A percentile compares a stretch with the other conserved stretches of the same genome.
These are phyloP conservation scores for Hartigia nigra DNA, from an alignment of 2,888 invertebrate species.

Conservation along the genomic window DNA sequence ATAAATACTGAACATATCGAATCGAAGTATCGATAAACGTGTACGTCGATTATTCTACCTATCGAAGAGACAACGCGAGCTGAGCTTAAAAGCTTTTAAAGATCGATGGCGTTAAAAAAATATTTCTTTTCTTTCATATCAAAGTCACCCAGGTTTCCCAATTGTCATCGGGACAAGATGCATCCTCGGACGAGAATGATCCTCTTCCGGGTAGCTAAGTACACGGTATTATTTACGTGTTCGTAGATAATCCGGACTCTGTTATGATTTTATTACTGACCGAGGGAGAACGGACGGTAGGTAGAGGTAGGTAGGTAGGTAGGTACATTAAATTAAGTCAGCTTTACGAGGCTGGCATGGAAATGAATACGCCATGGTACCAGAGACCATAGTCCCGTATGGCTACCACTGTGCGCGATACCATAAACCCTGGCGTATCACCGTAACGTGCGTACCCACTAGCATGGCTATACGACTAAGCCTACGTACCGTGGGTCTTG, in stretches of 20 bases:
- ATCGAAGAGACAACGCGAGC: background rate
- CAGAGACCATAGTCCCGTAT: slow-evolving; percentile 23
- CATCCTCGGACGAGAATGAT: background rate
- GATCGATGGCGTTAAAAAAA: background rate
- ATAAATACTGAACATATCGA: background rate
- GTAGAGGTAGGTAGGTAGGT: slow-evolving; percentile 25
- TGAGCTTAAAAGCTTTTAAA: background rate
- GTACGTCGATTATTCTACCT: background rate
- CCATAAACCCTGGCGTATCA: slow-evolving; percentile 51
- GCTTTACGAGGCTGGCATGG: slow-evolving; percentile 58
- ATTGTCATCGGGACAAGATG: background rate
- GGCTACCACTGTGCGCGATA: slow-evolving; percentile 47
- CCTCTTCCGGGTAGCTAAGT: slow-evolving; percentile 10
- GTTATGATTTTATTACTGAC: slow-evolving; percentile 37
- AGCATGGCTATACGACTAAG: background rate
- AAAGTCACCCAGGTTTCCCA: background rate
- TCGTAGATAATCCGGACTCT: slow-evolving; percentile 22
- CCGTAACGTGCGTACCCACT: slow-evolving; percentile 41
- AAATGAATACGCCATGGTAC: slow-evolving; percentile 53
- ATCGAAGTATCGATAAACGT: background rate
- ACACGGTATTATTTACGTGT: slow-evolving; percentile 21
- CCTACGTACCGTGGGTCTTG: background rate
- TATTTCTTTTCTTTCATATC: too few relatives aligned
- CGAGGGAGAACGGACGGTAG: slow-evolving; percentile 17
- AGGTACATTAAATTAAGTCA: slow-evolving; percentile 57